These are phyloP conservation scores for Orthosia gothica DNA, from an alignment of 2,888 invertebrate species.

Conservation along the genomic window DNA sequence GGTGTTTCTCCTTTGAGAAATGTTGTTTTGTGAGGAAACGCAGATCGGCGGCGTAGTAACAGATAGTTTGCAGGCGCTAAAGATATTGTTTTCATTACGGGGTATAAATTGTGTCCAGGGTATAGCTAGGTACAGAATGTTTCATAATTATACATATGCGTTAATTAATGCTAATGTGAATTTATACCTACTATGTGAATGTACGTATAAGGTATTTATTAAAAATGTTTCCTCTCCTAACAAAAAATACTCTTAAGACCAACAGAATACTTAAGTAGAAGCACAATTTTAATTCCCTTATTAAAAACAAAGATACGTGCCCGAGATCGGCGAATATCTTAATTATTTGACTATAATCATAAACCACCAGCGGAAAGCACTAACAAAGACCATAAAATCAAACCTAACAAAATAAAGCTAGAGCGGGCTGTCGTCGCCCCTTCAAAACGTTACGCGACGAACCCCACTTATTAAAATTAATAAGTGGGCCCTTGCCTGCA, in stretches of 20 bases:
- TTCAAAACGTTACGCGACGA: slow-evolving; percentile 81
- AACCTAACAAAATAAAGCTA: slow-evolving; percentile 87
- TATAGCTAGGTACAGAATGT: no score
- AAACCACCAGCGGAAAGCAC: slow-evolving; percentile 49
- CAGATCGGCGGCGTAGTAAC: slow-evolving; percentile 21
- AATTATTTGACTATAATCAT: slow-evolving; percentile 47
- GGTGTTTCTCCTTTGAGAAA: slow-evolving; percentile 23
- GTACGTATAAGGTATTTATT: no score
- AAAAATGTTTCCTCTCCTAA: neutral
- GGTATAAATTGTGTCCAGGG: neutral
- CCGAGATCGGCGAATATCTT: slow-evolving; percentile 1
- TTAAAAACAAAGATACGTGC: neutral
- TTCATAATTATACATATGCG: neutral
- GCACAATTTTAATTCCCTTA: neutral
- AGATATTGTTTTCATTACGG: neutral
- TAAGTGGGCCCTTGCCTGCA: slow-evolving; percentile 89
- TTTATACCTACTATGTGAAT: neutral
- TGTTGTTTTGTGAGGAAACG: neutral
- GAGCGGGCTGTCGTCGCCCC: slow-evolving; percentile 82
- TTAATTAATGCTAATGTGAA: neutral
- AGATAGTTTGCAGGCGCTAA: slow-evolving; percentile 49
- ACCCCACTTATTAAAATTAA: slow-evolving; percentile 91
- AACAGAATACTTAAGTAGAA: neutral
- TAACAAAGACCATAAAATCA: slow-evolving; percentile 85
- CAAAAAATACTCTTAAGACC: neutral